These are phyloP conservation scores for Huso huso DNA, from an alignment of 2,797 vertebrate genomes.

Conservation along the genomic window DNA sequence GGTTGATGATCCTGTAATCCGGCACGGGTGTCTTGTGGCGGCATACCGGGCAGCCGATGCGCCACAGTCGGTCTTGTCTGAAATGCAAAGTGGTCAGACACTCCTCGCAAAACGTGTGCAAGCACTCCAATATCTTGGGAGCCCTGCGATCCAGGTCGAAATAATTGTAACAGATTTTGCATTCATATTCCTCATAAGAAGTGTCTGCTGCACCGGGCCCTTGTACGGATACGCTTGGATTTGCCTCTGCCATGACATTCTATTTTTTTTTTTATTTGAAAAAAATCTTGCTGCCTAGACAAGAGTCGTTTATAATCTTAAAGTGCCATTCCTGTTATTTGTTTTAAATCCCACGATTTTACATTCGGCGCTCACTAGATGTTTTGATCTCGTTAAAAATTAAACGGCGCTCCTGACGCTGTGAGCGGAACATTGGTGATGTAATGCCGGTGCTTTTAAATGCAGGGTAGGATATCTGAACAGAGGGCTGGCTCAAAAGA, in stretches of 20 bases:
- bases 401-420: slow-evolving; percentile 16
- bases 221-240: slow-evolving; percentile 31
- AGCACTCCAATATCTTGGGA: slow-evolving; percentile 83
- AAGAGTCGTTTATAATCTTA: slow-evolving; percentile 36
- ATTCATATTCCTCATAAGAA: slow-evolving; percentile 83
- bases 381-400: slow-evolving; percentile 27
- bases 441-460: slow-evolving; percentile 49
- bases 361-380: slow-evolving; percentile 12
- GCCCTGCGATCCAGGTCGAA: slow-evolving; percentile 85
- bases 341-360: slow-evolving; percentile 20
- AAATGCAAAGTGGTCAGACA: slow-evolving; percentile 83
- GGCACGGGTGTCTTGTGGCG: slow-evolving; percentile 85
- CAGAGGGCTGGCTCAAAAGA: too few relatives aligned
- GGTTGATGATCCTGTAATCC: slow-evolving; percentile 75
- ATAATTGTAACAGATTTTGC: slow-evolving; percentile 93
- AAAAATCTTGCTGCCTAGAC: slow-evolving; percentile 55
- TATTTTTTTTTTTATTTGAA: slow-evolving; percentile 44
- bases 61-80: slow-evolving; percentile 69
- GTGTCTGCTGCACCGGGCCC: slow-evolving; percentile 37
- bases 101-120: slow-evolving; percentile 95
- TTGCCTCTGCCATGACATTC: slow-evolving; percentile 68
- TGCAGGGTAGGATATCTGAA: slow-evolving; percentile 3
- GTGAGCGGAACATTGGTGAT: slow-evolving; percentile 45
- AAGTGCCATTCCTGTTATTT: slow-evolving; percentile 4
- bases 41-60: slow-evolving; percentile 78